Evolutionary conservation across 2,113 vertebrate species (phyloP).

Genomic region (Cygnus atratus): DNA sequence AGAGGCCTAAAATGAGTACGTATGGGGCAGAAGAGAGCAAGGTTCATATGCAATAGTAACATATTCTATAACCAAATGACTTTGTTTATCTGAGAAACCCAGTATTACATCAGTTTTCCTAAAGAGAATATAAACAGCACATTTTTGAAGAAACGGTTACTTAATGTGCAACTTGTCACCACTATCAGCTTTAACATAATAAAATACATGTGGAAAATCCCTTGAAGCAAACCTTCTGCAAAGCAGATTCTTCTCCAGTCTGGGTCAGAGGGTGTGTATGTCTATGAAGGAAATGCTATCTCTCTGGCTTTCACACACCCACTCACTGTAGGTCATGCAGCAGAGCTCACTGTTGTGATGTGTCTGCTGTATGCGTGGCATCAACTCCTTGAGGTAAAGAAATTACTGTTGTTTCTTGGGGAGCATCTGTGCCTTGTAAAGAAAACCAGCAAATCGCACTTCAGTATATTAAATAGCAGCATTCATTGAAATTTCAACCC

Average conservation of each 20-base stretch:
- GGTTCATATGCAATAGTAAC: conserved; percentile 23
- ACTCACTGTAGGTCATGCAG: conserved; percentile 4
- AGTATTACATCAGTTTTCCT: conserved; percentile 71
- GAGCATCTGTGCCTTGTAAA: not conserved
- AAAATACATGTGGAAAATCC: conserved; percentile 75
- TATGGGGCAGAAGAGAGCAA: conserved; percentile 23
- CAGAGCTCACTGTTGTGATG: not conserved
- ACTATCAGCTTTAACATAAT: conserved; percentile 70
- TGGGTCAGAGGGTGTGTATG: conserved; percentile 66
- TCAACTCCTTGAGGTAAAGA: not conserved
- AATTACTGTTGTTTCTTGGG: not conserved
- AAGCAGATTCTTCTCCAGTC: conserved; percentile 61
- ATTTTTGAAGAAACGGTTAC: conserved; percentile 73
- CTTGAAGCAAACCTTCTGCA: conserved; percentile 64
- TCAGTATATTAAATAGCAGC: not conserved
- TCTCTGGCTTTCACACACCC: conserved; percentile 54
- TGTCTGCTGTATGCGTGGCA: not conserved
- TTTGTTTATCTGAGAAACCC: conserved; percentile 70
- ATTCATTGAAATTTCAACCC: not conserved
- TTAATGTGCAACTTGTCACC: conserved; percentile 79
- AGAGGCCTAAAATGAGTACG: conserved; percentile 24
- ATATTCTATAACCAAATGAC: conserved; percentile 41
- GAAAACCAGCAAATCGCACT: not conserved
- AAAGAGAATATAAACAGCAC: conserved; percentile 66
- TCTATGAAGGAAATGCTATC: conserved; percentile 67